These are phyloP conservation scores for Pitangus sulphuratus DNA, from an alignment of 2,797 vertebrate genomes.

Conservation along the genomic window DNA sequence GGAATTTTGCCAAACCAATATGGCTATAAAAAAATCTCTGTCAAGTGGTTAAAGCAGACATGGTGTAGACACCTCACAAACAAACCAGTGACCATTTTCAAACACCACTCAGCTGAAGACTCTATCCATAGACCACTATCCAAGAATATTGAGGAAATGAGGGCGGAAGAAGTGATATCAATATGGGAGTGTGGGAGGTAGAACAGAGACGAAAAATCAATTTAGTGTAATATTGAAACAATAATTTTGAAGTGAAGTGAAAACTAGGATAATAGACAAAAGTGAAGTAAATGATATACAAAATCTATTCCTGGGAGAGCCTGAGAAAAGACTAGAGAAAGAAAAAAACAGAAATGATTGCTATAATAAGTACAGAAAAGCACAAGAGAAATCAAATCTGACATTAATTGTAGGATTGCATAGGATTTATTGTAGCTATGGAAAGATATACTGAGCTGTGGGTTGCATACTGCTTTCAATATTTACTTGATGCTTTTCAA, in stretches of 20 bases:
- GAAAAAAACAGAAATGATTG: neutral
- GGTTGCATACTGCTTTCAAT: constrained; percentile 22
- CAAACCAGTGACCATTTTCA: constrained; percentile 28
- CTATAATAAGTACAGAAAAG: constrained; percentile 11
- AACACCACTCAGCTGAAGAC: constrained; percentile 14
- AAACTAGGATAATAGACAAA: constrained; percentile 8
- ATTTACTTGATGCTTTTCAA: constrained; percentile 3
- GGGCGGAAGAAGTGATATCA: neutral
- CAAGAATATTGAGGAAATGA: constrained; percentile 25
- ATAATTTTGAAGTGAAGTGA: neutral
- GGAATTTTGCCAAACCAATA: constrained; percentile 8
- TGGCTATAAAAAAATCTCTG: constrained; percentile 10
- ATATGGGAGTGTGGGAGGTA: neutral
- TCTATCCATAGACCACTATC: neutral
- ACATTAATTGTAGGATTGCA: constrained; percentile 56
- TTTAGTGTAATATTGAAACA: neutral
- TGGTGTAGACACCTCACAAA: constrained; percentile 52
- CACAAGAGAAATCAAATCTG: constrained; percentile 55
- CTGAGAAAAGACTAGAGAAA: neutral
- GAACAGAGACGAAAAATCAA: neutral
- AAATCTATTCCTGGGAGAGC: neutral
- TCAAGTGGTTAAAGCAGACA: constrained; percentile 41
- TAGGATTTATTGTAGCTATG: constrained; percentile 15
- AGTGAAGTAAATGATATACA: neutral
- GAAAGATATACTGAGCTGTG: constrained; percentile 36